phyloP scores from a whole-genome alignment of 2,888 invertebrate genomes.

The Ochropleura leucogaster region DNA sequence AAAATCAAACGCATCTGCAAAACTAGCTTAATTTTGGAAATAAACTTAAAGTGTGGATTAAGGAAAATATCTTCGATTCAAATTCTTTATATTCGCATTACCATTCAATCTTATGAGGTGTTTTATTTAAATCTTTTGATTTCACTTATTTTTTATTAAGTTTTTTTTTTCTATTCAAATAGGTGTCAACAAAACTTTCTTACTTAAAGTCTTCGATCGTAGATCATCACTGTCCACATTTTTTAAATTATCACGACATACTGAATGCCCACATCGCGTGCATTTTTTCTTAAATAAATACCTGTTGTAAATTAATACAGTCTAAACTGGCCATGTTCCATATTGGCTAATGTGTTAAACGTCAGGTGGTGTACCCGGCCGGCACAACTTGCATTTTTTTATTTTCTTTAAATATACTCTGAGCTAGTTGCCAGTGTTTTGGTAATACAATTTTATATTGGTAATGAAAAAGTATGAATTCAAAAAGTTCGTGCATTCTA shows the following conservation, averaged over 20 bases:
- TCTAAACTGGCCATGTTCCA: conserved; percentile 78
- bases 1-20: background rate
- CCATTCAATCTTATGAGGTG: background rate
- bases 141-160: background rate
- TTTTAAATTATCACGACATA: conserved; percentile 27
- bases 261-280: conserved; percentile 22
- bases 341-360: conserved; percentile 72
- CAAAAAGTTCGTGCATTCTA: background rate
- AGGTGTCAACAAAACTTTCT: background rate
- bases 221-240: background rate
- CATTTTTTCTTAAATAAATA: conserved; percentile 69
- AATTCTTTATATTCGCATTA: background rate
- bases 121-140: background rate
- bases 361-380: conserved; percentile 80
- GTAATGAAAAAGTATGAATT: background rate
- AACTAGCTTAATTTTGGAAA: background rate
- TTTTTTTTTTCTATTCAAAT: background rate
- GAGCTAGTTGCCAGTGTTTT: conserved; percentile 42
- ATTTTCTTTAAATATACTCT: conserved; percentile 65
- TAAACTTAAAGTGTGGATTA: background rate
- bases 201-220: conserved; percentile 2
- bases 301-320: conserved; percentile 82
- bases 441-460: background rate
- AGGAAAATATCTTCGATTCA: background rate
- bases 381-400: conserved; percentile 68